A percentile compares a stretch with the other conserved stretches of the same genome.
phyloP scores from a whole-genome alignment of 2,113 vertebrate genomes.

The Varanus komodoensis region DNA sequence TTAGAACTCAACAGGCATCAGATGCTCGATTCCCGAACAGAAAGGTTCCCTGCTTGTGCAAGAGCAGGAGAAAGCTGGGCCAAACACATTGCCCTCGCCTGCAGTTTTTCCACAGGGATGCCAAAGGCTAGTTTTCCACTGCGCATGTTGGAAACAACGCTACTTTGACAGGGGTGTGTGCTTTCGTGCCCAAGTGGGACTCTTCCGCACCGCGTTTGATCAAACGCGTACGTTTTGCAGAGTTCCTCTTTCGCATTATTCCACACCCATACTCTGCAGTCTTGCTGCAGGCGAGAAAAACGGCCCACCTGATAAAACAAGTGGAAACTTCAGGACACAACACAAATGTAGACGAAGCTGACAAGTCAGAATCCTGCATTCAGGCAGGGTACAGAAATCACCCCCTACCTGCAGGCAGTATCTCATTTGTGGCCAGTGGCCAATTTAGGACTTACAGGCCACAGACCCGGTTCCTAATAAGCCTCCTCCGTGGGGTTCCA shows the following conservation, averaged over 20 bases:
- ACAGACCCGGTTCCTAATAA: not conserved
- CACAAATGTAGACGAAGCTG: not conserved
- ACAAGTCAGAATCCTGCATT: not conserved
- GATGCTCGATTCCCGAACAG: not conserved
- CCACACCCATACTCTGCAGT: too few species aligned
- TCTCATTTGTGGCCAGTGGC: not conserved
- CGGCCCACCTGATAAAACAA: not conserved
- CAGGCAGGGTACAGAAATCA: not conserved
- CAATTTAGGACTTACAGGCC: not conserved
- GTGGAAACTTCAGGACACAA: not conserved
- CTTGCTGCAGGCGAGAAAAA: not conserved
- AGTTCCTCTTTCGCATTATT: too few species aligned
- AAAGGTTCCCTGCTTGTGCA: not conserved
- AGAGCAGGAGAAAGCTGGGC: not conserved
- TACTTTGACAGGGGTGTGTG: not conserved
- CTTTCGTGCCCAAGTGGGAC: not conserved
- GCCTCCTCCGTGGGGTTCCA: not conserved
- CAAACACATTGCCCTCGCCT: not conserved
- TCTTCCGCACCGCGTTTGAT: not conserved
- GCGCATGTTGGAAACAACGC: not conserved
- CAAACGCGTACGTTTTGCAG: not conserved
- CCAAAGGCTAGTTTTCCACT: too few species aligned
- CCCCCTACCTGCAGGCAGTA: too few species aligned
- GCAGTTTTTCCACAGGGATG: not conserved
- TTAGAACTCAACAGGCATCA: not conserved